Percentiles rank a stretch among this genome's conserved stretches.
These are phyloP conservation scores for Marronus borbonicus DNA, from an alignment of 2,888 invertebrate species.

Conservation along the genomic window DNA sequence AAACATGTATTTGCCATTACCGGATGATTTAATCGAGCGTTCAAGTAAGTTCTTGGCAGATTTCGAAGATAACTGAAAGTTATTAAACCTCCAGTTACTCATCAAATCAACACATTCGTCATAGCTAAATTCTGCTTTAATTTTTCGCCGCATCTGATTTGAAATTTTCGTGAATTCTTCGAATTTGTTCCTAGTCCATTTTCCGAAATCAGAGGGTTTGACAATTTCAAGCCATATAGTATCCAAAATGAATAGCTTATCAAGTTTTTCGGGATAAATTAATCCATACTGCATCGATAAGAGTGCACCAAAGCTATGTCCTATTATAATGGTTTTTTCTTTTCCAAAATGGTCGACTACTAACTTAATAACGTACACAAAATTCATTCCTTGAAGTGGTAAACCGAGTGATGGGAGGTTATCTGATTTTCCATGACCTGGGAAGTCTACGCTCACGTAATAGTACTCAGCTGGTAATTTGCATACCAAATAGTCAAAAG, in stretches of 20 bases:
- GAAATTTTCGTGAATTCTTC: constrained; percentile 64
- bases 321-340: constrained; percentile 51
- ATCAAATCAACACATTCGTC: constrained; percentile 44
- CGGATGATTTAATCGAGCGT: constrained; percentile 62
- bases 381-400: constrained; percentile 57
- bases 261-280: constrained; percentile 65
- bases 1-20: constrained; percentile 62
- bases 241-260: constrained; percentile 66
- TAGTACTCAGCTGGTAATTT: constrained; percentile 68
- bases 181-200: constrained; percentile 64
- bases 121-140: constrained; percentile 25
- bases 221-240: constrained; percentile 59
- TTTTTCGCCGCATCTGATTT: constrained; percentile 41
- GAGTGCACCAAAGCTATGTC: constrained; percentile 71
- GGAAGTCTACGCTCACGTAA: constrained; percentile 70
- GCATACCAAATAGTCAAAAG: constrained; percentile 71
- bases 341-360: constrained; percentile 50
- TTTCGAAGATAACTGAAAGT: constrained; percentile 53
- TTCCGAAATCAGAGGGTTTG: constrained; percentile 54
- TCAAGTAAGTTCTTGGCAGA: constrained; percentile 64
- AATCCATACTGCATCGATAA: constrained; percentile 62
- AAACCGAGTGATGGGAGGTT: constrained; percentile 65
- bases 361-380: constrained; percentile 49
- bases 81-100: constrained; percentile 36
- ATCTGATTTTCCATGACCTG: constrained; percentile 74